Percentiles rank a stretch among this genome's conserved stretches.
phyloP scores from a whole-genome alignment of 30 jellyfish, hydroid and myxozoan genomes.

The Pseudorhiza aurosa region DNA sequence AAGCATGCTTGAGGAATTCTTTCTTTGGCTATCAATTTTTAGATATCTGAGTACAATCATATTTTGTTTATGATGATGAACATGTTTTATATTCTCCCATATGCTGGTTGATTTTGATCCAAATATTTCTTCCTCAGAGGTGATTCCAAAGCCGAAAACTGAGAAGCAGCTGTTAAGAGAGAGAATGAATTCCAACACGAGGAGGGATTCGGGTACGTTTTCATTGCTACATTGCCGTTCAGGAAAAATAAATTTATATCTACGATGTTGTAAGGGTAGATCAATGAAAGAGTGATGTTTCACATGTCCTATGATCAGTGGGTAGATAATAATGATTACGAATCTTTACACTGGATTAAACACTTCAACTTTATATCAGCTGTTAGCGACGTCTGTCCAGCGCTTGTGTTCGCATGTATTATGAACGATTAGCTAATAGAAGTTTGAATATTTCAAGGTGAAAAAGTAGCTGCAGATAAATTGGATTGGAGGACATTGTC shows the following conservation, averaged over 20 bases:
- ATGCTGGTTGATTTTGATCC: background rate
- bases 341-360: no score
- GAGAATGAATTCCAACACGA: slow-evolving; percentile 40
- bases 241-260: no score
- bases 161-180: slow-evolving; percentile 74
- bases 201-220: slow-evolving; percentile 33
- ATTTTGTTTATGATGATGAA: background rate
- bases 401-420: no score
- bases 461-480: background rate
- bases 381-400: no score
- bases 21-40: background rate
- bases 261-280: no score
- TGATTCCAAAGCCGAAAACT: slow-evolving; percentile 59
- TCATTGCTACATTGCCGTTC: background rate
- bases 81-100: no score
- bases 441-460: background rate
- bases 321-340: no score
- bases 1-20: no score
- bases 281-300: no score
- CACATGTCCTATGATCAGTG: background rate
- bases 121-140: slow-evolving; percentile 4
- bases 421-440: background rate
- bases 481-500: slow-evolving; percentile 38
- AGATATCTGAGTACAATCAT: background rate
- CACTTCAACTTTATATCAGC: no score